Evolutionary conservation across 2,797 vertebrate species (phyloP).

Genomic region (Chrosomus eos): DNA sequence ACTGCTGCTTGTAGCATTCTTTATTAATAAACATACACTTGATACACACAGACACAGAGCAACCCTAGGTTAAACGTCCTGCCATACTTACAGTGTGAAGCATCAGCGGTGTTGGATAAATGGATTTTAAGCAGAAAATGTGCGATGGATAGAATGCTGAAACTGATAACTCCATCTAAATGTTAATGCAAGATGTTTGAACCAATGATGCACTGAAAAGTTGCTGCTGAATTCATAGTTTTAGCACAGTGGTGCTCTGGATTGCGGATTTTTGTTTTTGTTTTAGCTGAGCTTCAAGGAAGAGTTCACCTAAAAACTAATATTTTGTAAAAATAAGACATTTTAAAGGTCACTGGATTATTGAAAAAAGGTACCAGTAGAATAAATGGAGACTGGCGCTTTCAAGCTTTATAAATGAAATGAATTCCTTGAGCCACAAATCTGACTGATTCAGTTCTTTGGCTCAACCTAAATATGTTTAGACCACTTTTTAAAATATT

Average conservation of each 20-base stretch:
- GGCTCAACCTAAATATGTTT: background rate
- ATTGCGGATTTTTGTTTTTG: background rate
- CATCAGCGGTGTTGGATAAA: slow-evolving; percentile 17
- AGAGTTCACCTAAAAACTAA: background rate
- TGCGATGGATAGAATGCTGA: slow-evolving; percentile 1
- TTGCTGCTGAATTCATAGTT: background rate
- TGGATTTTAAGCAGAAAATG: slow-evolving; percentile 25
- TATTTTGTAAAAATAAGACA: background rate
- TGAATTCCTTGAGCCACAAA: background rate
- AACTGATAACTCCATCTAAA: background rate
- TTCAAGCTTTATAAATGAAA: background rate
- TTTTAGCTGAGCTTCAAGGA: background rate
- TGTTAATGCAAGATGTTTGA: background rate
- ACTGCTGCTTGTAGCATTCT: slow-evolving; percentile 29
- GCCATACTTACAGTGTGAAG: slow-evolving; percentile 25
- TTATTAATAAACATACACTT: slow-evolving; percentile 51
- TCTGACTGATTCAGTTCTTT: background rate
- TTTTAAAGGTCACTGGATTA: background rate
- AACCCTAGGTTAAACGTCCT: slow-evolving; percentile 20
- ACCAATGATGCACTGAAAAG: slow-evolving; percentile 36
- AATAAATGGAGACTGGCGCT: background rate
- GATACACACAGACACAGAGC: slow-evolving; percentile 42
- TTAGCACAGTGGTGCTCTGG: background rate
- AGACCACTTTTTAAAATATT: background rate
- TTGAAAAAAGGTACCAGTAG: background rate